Base-by-base conservation (phyloP, 2,888 invertebrate species). In the Euzetes globulus region DNA sequence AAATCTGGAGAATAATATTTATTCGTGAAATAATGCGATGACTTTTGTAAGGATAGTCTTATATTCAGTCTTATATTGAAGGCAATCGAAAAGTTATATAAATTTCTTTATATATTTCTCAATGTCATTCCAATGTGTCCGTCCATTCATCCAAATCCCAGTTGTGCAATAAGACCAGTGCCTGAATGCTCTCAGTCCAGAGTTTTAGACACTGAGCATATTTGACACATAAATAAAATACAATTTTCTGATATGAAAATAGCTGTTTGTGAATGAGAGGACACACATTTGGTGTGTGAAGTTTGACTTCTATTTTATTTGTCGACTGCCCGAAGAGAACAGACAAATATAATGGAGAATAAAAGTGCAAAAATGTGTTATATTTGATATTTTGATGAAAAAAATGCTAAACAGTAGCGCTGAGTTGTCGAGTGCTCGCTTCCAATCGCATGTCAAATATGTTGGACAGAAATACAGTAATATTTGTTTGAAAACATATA, bases 321-420 rank as follows among this genome's bases (percentile, higher is more conserved):
- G 58, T 58, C 2, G 22, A 58, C 25, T 58, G 58, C 58, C 58
- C 22, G 25, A 58, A 33, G 29, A 33, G 13, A 55, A 55, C 11
- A 55, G 6, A 13, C 2, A 68, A 41, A 68, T 68, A 60, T 60
- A 29, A n/a, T 68, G 19, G 22, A 29, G 33, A 60, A 72, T 37
- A 45, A 72, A 72, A 63, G 58, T 72, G 72, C 52, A 72, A 72
- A 72, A 72, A 72, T 55, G 72, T 72, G 52, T 72, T 72, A 60
- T 60, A 60, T 72, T 55, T 72, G 50, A 22, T 25, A 33, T 52
- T 60, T 72, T 72, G 58, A 72, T 72, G 55, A 55, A 71, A 71
- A 68, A 71, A 71, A 55, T 71, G 58, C 55, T 58, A 55, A 71
- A 71, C 72, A 55, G 58, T 50, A 11, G 22, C 41, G n/a, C n/a